phyloP scores from a whole-genome alignment of 2,888 invertebrate species.

The Diplolepis rosae region DNA sequence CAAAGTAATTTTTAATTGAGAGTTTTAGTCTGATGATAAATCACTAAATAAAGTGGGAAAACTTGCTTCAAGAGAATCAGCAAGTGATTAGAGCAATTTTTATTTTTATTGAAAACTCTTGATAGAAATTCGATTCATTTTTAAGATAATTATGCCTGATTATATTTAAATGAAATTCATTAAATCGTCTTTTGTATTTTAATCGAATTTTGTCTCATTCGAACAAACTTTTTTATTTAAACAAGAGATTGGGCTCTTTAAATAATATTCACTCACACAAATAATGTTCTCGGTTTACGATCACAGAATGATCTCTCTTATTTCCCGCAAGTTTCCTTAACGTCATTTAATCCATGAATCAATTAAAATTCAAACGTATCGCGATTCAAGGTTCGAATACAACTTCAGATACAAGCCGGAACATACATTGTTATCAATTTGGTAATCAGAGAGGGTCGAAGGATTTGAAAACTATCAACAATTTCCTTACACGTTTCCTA shows the following conservation, averaged over 20 bases:
- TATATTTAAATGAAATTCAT: too few species aligned
- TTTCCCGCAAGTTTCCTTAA: too few species aligned
- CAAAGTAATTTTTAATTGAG: not conserved
- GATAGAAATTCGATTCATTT: too few species aligned
- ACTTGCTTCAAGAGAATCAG: not conserved
- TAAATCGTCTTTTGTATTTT: too few species aligned
- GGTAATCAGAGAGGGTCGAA: not conserved
- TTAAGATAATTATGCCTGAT: too few species aligned
- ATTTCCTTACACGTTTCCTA: constrained; percentile 17
- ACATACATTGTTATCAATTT: not conserved
- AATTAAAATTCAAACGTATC: not conserved
- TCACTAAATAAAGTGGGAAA: not conserved
- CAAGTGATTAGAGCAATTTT: constrained; percentile 23
- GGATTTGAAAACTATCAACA: constrained; percentile 3
- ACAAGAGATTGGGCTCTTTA: too few species aligned
- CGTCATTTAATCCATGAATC: not conserved
- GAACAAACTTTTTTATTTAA: too few species aligned
- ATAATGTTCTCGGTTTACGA: too few species aligned
- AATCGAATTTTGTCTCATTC: too few species aligned
- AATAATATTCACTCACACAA: too few species aligned
- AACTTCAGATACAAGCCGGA: not conserved
- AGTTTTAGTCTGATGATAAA: not conserved
- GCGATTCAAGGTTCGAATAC: not conserved
- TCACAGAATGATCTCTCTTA: too few species aligned
- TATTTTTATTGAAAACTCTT: not conserved